Base-by-base conservation (phyloP, 2,797 vertebrate species). In the Tolypeutes matacus region DNA sequence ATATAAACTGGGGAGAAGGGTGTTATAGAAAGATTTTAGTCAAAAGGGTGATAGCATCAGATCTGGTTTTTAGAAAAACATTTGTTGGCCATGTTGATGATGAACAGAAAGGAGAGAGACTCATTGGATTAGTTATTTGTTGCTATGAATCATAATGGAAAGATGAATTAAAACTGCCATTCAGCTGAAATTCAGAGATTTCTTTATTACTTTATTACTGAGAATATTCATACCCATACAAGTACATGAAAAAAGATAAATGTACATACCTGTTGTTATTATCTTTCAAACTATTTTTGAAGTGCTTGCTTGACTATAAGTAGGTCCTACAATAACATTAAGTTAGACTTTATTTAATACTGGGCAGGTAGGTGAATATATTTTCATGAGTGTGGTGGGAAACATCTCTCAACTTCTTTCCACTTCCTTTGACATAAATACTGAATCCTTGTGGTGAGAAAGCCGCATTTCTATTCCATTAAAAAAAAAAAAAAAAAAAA, bases 111-210 rank as follows among this genome's bases (percentile, higher is more conserved):
- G 49, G 58, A 70, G 29, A 70, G 29, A 91, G 53, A 53, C 12
- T 94, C 25, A 46, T 4, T 83, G 14, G 23, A 49, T 46, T 69
- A 23, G 21, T 58, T 42, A 65, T 83, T 70, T 90, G 62, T 92
- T 86, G 25, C 42, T 49, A 3, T 65, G 49, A 84, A n/a, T 92
- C 29, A 92, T 88, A 76, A 42, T 76, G 60, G 60, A 95, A 82
- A 92, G 62, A 6, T n/a, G 29, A 67, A 64, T 91, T 56, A 77
- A 39, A 85, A 13, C 77, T 77, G 49, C 39, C 86, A 1, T 69
- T 86, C 77, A 72, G 6, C 31, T 95, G 86, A 94, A 87, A 90
- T 87, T 76, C 73, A 65, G 25, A 93, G 69, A 69, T 82, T 6
- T 46, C 46, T 46, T 46, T 36, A 85, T 34, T 9, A 17, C 34